Percentiles rank a stretch among this genome's conserved stretches.
Evolutionary conservation across 2,888 invertebrate species (phyloP).

Genomic region (Therioaphis trifolii): DNA sequence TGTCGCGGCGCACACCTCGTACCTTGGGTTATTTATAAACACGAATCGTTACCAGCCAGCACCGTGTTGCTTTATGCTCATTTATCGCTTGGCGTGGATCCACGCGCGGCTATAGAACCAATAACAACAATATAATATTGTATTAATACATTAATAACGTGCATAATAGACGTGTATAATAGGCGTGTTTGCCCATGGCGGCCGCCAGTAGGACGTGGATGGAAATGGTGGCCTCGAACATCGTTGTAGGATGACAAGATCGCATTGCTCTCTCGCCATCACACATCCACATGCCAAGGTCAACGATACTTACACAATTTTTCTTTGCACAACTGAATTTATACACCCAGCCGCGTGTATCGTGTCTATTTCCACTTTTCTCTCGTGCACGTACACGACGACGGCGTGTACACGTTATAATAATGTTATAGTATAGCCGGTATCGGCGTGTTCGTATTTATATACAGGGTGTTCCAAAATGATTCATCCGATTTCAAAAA

Average conservation of each 20-base stretch:
- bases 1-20: too few relatives aligned
- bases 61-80: too few relatives aligned
- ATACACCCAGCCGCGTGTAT: neutral
- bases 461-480: too few relatives aligned
- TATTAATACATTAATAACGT: neutral
- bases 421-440: too few relatives aligned
- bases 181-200: neutral
- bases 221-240: conserved; percentile 60
- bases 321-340: conserved; percentile 38
- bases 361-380: neutral
- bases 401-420: neutral
- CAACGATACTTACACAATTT: conserved; percentile 57
- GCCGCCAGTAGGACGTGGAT: neutral
- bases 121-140: conserved; percentile 19
- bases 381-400: neutral
- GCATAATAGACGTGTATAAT: neutral
- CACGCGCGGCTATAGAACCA: neutral
- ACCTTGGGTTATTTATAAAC: too few relatives aligned
- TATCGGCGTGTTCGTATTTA: too few relatives aligned
- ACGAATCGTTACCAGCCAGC: too few relatives aligned
- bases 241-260: conserved; percentile 62
- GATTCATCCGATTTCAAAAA: too few relatives aligned
- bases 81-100: too few relatives aligned
- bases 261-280: conserved; percentile 43
- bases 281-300: conserved; percentile 36